Percentiles rank a stretch among this genome's conserved stretches.
Conservation (phyloP, 2,797 vertebrate species). For the Tarsius wallacei region DNA sequence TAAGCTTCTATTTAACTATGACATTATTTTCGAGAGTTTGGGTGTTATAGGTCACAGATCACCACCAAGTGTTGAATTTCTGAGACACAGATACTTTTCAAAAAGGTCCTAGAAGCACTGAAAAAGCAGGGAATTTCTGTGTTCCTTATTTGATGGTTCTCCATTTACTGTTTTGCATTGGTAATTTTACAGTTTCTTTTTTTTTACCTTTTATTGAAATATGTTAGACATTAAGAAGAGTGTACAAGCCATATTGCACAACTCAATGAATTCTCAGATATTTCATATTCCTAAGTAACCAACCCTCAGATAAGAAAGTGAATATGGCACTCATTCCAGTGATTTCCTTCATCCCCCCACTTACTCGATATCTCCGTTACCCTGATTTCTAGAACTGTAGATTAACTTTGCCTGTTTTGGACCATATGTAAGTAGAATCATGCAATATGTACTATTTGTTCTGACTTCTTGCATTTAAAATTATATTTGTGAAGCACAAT, state of each 20-base stretch:
- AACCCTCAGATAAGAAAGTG: not conserved
- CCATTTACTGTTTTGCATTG: not conserved
- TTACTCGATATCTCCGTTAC: not conserved
- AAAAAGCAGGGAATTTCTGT: conserved; percentile 13
- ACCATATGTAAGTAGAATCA: not conserved
- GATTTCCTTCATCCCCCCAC: not conserved
- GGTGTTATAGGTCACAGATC: conserved; percentile 66
- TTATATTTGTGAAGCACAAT: not conserved
- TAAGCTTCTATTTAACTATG: conserved; percentile 69
- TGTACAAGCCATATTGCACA: not conserved
- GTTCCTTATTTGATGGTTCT: not conserved
- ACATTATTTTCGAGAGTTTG: conserved; percentile 60
- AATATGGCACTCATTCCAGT: not conserved
- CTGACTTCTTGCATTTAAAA: conserved; percentile 39
- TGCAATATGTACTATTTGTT: not conserved
- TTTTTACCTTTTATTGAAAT: conserved; percentile 21
- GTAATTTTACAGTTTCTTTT: conserved; percentile 39
- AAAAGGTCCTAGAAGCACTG: conserved; percentile 47
- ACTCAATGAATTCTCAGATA: not conserved
- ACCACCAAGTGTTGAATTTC: conserved; percentile 68
- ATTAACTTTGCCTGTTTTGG: not conserved
- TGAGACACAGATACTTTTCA: conserved; percentile 55
- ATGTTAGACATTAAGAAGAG: not conserved
- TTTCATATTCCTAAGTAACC: not conserved
- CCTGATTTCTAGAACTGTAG: not conserved